Percentiles rank a stretch among this genome's conserved stretches.
These are phyloP conservation scores for Melieria crassipennis DNA, from an alignment of 2,888 invertebrate genomes.

Conservation along the genomic window DNA sequence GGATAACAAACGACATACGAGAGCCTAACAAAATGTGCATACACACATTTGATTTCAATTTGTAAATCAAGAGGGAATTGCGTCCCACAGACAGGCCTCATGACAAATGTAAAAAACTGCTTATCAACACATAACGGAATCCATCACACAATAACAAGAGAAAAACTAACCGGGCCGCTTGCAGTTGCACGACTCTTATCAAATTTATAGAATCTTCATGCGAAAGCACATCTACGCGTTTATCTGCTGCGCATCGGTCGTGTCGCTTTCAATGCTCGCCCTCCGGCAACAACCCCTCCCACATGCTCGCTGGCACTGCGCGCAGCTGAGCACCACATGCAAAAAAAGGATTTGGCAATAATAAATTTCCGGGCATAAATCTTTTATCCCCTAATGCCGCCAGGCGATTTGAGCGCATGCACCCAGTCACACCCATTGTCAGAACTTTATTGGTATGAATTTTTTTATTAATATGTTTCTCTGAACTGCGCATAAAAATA, in stretches of 20 bases:
- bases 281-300: background rate
- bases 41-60: too few species aligned
- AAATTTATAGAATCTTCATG: background rate
- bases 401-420: background rate
- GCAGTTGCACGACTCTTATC: background rate
- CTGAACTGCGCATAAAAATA: too few species aligned
- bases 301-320: background rate
- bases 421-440: background rate
- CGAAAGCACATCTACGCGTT: background rate
- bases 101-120: too few species aligned
- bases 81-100: too few species aligned
- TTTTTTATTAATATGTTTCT: too few species aligned
- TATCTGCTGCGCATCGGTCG: background rate
- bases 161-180: too few species aligned
- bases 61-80: too few species aligned
- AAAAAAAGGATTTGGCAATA: slow-evolving; percentile 4
- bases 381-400: background rate
- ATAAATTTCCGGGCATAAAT: background rate
- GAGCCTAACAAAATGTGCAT: too few species aligned
- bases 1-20: too few species aligned
- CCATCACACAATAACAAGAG: too few species aligned
- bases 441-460: background rate
- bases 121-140: too few species aligned
- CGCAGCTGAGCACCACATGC: background rate
- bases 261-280: background rate